These are phyloP conservation scores for Crocodylus rhombifer DNA, from an alignment of 2,797 vertebrate genomes.

Conservation along the genomic window DNA sequence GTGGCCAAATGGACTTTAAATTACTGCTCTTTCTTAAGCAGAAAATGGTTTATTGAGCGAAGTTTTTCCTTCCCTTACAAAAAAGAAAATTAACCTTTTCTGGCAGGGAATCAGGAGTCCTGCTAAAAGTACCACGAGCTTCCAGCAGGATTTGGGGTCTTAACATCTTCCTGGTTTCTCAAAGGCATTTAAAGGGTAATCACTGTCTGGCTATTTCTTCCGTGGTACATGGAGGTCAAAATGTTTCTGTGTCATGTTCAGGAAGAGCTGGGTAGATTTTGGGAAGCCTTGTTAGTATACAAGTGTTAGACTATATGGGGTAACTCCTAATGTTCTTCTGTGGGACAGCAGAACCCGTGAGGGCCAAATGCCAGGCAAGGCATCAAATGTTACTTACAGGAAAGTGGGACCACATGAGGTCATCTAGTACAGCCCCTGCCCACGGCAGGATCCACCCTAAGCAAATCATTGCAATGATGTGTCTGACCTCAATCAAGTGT, in stretches of 20 bases:
- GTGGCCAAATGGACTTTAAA: not conserved
- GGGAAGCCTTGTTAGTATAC: not conserved
- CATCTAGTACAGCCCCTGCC: not conserved
- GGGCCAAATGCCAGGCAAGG: not conserved
- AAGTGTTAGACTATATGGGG: not conserved
- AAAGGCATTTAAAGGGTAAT: not conserved
- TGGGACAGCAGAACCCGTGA: not conserved
- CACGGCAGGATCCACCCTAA: too few species aligned
- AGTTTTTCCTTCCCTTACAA: not conserved
- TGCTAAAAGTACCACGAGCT: not conserved
- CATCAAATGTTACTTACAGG: not conserved
- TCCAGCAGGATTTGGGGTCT: not conserved
- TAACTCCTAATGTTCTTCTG: not conserved
- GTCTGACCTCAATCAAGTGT: rapidly evolving
- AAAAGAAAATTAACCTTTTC: not conserved
- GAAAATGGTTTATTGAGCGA: not conserved
- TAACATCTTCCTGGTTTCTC: not conserved
- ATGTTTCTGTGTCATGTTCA: not conserved
- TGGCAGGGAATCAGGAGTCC: not conserved
- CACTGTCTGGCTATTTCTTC: not conserved
- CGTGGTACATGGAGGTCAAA: not conserved
- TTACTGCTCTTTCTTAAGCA: not conserved
- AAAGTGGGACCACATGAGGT: too few species aligned
- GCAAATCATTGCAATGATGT: rapidly evolving
- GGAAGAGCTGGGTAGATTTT: not conserved